Evolutionary conservation across 2,888 invertebrate species (phyloP), one percentile per base, ranked within the genome.

Genomic region (Monoplex corrugatus): DNA sequence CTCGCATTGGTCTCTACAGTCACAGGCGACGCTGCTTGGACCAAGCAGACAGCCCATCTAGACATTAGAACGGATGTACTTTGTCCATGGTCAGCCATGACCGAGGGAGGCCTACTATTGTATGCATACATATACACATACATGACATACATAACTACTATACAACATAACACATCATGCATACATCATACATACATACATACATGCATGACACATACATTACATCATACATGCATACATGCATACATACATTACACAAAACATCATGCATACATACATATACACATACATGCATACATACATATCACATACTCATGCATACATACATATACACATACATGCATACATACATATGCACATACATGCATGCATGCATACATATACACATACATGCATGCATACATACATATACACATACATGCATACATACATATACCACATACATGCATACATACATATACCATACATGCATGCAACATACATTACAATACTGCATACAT

Each of bases 371-470:
- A 78, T n/a, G 35, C 40, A 38, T 10, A 78, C 38, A 78, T n/a
- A 78, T 38, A 78, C 38, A 38, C 38, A 38, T n/a, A 35, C 78
- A 72, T n/a, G 38, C 78, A 78, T n/a, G 38, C 78, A 78, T n/a
- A n/a, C 78, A 78, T n/a, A n/a, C 78, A 78, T n/a, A n/a, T 38
- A 78, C 38, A n/a, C 78, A 78, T n/a, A 35, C 78, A 78, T n/a
- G 23, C 78, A 78, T n/a, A 35, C 78, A 35, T n/a, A 35, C 78
- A 78, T n/a, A n/a, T n/a, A n/a, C n/a, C n/a, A 35, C 78, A 35
- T n/a, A 35, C 78, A 78, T n/a, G 23, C 78, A 72, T 72, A n/a
- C n/a, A n/a, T 23, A 72, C 72, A 72, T 35, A 75, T 10, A 35
- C 13, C 75, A n/a, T 13, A 75, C 75, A 75, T 10, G 32, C 75